These are phyloP conservation scores for Ictalurus punctatus DNA, from an alignment of 2,113 vertebrate genomes.

Conservation along the genomic window DNA sequence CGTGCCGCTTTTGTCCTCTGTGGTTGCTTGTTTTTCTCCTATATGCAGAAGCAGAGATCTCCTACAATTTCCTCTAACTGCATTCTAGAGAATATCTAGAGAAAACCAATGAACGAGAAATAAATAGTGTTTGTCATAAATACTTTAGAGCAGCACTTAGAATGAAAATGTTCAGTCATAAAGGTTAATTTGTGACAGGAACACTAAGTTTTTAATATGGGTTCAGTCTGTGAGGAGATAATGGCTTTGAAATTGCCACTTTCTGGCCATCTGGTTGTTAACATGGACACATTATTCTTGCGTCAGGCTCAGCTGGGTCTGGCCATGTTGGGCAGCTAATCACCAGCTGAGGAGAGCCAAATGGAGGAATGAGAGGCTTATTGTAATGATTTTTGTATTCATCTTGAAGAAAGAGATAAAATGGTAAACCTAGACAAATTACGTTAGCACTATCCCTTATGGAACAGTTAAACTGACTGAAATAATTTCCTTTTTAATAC, in stretches of 20 bases:
- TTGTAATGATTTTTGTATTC: not conserved
- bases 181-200: constrained; percentile 7
- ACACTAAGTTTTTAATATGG: not conserved
- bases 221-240: not conserved
- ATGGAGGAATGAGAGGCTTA: constrained; percentile 8
- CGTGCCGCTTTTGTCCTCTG: not conserved
- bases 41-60: not conserved
- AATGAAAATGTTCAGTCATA: not conserved
- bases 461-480: constrained; percentile 15
- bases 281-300: constrained; percentile 27
- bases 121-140: not conserved
- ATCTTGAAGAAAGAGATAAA: constrained; percentile 20
- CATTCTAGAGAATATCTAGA: not conserved
- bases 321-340: constrained; percentile 21
- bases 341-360: constrained; percentile 8
- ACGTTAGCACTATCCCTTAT: not conserved
- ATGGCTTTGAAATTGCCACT: constrained; percentile 4
- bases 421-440: constrained; percentile 35
- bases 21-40: not conserved
- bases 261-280: constrained; percentile 36
- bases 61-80: not conserved
- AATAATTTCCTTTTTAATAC: not conserved
- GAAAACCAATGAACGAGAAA: not conserved
- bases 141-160: not conserved
- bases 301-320: constrained; percentile 12